Evolutionary conservation across 2,888 invertebrate genomes (phyloP).

Genomic region (Hydrotaea diabolus): DNA sequence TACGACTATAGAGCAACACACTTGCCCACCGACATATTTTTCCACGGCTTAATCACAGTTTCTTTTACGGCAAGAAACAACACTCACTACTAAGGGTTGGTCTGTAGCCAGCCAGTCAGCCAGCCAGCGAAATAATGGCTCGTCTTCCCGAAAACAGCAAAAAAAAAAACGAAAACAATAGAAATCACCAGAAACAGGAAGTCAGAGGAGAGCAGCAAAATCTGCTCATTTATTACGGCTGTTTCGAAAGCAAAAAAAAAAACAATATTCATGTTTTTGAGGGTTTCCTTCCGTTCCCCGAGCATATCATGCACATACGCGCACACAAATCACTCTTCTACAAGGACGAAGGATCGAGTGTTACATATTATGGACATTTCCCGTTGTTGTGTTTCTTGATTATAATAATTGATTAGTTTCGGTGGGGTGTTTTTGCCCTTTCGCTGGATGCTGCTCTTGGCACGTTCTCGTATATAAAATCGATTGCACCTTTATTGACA

Average conservation of each 20-base stretch:
- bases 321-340: constrained; percentile 15
- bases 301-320: not conserved
- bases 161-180: not conserved
- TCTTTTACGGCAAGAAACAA: not conserved
- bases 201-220: constrained; percentile 7
- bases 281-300: constrained; percentile 22
- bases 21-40: not conserved
- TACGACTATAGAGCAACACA: too few species aligned
- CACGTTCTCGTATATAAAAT: constrained; percentile 6
- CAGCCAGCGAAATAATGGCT: constrained; percentile 28
- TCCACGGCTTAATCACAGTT: constrained; percentile 48
- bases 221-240: constrained; percentile 51
- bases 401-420: constrained; percentile 56
- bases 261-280: constrained; percentile 35
- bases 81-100: not conserved
- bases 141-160: constrained; percentile 16
- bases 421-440: constrained; percentile 20
- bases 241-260: too few species aligned
- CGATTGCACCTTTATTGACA: constrained; percentile 14
- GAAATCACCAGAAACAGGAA: not conserved
- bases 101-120: constrained; percentile 9
- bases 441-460: not conserved
- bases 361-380: not conserved
- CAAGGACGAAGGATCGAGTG: not conserved
- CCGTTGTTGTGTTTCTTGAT: constrained; percentile 34